Evolutionary conservation across 2,888 invertebrate genomes (phyloP).

Genomic region (Nomada ruficornis): DNA sequence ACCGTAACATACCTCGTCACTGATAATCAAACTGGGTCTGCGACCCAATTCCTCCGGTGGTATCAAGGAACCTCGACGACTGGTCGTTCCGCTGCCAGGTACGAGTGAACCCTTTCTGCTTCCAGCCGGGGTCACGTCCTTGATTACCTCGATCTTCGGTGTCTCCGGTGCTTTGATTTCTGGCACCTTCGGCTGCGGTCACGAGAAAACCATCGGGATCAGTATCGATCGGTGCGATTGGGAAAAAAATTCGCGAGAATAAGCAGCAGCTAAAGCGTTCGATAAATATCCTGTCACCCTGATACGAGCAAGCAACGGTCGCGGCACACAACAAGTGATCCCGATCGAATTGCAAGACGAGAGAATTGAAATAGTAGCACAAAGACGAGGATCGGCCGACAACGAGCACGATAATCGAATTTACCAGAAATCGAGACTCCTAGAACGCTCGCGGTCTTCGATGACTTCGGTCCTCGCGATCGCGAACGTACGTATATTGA

Average conservation of each 20-base stretch:
- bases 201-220: conserved; percentile 25
- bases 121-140: conserved; percentile 90
- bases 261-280: neutral
- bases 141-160: conserved; percentile 94
- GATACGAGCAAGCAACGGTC: neutral
- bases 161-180: conserved; percentile 88
- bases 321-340: neutral
- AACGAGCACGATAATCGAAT: neutral
- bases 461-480: conserved; percentile 14
- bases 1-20: conserved; percentile 93
- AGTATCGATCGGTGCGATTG: neutral
- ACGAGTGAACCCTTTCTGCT: conserved; percentile 91
- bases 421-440: conserved; percentile 35
- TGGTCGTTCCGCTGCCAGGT: conserved; percentile 88
- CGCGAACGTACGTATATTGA: conserved; percentile 60
- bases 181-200: conserved; percentile 83
- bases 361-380: no score
- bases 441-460: neutral
- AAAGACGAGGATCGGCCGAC: neutral
- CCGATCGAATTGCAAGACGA: neutral
- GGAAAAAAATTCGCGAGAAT: neutral
- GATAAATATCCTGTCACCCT: neutral
- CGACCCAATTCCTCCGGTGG: conserved; percentile 95
- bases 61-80: conserved; percentile 93
- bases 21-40: conserved; percentile 95